Percentiles rank a stretch among this genome's conserved stretches.
Evolutionary conservation across 64 coral and sea anemone genomes (phyloP).

Genomic region (Trachythela sp.): DNA sequence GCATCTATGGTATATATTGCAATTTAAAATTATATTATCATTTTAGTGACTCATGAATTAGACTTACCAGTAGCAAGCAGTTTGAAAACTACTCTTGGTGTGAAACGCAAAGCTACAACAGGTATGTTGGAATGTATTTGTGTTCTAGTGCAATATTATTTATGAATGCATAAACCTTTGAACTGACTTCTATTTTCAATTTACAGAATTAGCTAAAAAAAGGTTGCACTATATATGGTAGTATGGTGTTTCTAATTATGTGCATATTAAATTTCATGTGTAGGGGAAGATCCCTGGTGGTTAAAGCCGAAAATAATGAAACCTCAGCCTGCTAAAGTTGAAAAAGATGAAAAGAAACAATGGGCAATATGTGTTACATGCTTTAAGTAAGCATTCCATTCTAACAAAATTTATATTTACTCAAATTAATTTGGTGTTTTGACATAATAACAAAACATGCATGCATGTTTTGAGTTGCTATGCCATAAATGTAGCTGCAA

Average conservation of each 20-base stretch:
- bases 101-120: conserved; percentile 12
- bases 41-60: not conserved
- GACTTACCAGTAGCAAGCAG: not conserved
- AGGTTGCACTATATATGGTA: not conserved
- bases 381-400: conserved; percentile 16
- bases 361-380: conserved; percentile 23
- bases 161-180: not conserved
- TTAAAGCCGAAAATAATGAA: not conserved
- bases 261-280: not conserved
- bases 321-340: not conserved
- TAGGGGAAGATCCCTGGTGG: not conserved
- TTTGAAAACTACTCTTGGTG: not conserved
- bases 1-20: not conserved
- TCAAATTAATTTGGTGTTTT: not conserved
- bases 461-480: not conserved
- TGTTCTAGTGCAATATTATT: not conserved
- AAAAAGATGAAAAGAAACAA: not conserved
- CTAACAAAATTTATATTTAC: not conserved
- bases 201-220: not conserved
- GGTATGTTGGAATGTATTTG: not conserved
- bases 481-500: too few species aligned
- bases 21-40: not conserved
- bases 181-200: not conserved
- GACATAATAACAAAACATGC: not conserved
- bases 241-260: not conserved